Conservation (phyloP, 2,113 vertebrate species). For the Danio rerio region GRCz12tu NC_133192.1:12741001-12741500, state of each 20-base stretch:
- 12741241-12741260: conserved; percentile 58
- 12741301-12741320: not conserved
- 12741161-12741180: too few relatives aligned
- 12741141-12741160: too few relatives aligned
- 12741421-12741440: conserved; percentile 8
- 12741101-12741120: not conserved
- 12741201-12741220: conserved; percentile 44
- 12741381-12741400: conserved; percentile 35
- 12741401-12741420: conserved; percentile 11
- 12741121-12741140: too few relatives aligned
- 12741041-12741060: conserved; percentile 11
- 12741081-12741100: not conserved
- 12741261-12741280: conserved; percentile 26
- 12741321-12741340: conserved; percentile 25
- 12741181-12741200: not conserved
- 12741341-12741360: conserved; percentile 37
- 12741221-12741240: conserved; percentile 49
- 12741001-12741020: conserved; percentile 36
- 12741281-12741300: conserved; percentile 34
- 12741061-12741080: conserved; percentile 9
- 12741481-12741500: not conserved
- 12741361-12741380: conserved; percentile 23
- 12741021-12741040: conserved; percentile 26
- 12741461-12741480: too few relatives aligned
- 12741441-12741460: not conserved